These are phyloP conservation scores for Cephus cinctus DNA, from an alignment of 1,140 invertebrate species.

Conservation along the genomic window DNA sequence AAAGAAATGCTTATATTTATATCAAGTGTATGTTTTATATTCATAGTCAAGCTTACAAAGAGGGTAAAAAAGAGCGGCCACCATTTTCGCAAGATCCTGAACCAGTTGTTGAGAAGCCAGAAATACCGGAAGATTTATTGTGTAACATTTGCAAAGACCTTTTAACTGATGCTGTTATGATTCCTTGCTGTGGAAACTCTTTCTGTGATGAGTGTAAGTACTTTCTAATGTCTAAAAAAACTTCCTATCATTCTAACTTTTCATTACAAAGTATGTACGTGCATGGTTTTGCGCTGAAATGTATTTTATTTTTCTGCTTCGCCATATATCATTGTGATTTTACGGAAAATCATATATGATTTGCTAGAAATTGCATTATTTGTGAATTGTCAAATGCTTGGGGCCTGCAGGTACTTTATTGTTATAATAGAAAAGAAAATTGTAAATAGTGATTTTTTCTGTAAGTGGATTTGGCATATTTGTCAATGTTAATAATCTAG, in stretches of 20 bases:
- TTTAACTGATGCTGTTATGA: constrained; percentile 94
- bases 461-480: too few relatives aligned
- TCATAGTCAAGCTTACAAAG: constrained; percentile 75
- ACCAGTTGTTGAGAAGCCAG: constrained; percentile 61
- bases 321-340: too few relatives aligned
- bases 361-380: too few relatives aligned
- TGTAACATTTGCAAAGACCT: constrained; percentile 92
- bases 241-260: constrained; percentile 1
- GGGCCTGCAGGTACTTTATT: too few relatives aligned
- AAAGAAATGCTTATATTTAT: constrained; percentile 1
- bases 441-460: too few relatives aligned
- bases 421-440: too few relatives aligned
- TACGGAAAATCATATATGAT: too few relatives aligned
- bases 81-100: constrained; percentile 64
- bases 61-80: constrained; percentile 69
- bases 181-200: constrained; percentile 95
- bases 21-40: constrained; percentile 19
- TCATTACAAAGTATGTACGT: constrained; percentile 14
- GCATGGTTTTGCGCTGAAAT: constrained; percentile 13
- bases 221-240: not conserved
- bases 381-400: too few relatives aligned
- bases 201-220: constrained; percentile 97
- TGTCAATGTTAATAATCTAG: too few relatives aligned
- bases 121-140: constrained; percentile 86
- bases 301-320: constrained; percentile 10